Percentiles rank a stretch among this genome's conserved stretches.
These are phyloP conservation scores for Myodes glareolus DNA, from an alignment of 2,113 vertebrate genomes.

Conservation along the genomic window DNA sequence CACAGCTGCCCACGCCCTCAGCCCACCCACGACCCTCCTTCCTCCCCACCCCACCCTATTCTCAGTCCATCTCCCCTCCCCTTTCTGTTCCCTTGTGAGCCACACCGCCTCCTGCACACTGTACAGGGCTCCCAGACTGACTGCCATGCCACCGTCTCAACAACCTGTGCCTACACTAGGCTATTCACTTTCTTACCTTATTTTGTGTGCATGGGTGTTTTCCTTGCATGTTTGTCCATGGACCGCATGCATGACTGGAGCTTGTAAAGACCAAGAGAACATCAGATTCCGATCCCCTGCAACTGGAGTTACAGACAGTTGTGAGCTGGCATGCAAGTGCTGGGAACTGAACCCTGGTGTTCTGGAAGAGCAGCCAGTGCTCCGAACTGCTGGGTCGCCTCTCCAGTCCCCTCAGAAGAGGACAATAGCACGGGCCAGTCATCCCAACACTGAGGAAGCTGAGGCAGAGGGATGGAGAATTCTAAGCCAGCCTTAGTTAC, in stretches of 20 bases:
- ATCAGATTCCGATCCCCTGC: background rate
- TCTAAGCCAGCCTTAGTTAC: background rate
- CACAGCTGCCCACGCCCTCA: too few species aligned
- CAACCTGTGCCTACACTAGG: too few species aligned
- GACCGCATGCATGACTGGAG: background rate
- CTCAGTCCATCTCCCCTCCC: background rate
- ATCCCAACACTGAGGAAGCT: background rate
- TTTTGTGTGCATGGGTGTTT: background rate
- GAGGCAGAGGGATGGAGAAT: background rate
- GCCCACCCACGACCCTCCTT: background rate
- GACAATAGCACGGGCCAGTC: too few species aligned
- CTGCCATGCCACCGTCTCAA: rapidly evolving
- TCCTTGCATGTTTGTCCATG: background rate
- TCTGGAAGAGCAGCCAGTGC: background rate
- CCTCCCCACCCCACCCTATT: background rate
- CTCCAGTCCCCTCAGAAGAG: background rate
- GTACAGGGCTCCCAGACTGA: background rate
- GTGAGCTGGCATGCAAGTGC: background rate
- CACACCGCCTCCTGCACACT: background rate
- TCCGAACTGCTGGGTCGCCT: background rate
- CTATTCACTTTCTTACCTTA: background rate
- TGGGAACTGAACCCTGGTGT: background rate
- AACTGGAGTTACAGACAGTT: background rate
- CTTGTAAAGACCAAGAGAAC: background rate
- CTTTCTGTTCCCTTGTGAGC: rapidly evolving